phyloP scores from a whole-genome alignment of 2,888 invertebrate species.

The Morpho deidamia region DNA sequence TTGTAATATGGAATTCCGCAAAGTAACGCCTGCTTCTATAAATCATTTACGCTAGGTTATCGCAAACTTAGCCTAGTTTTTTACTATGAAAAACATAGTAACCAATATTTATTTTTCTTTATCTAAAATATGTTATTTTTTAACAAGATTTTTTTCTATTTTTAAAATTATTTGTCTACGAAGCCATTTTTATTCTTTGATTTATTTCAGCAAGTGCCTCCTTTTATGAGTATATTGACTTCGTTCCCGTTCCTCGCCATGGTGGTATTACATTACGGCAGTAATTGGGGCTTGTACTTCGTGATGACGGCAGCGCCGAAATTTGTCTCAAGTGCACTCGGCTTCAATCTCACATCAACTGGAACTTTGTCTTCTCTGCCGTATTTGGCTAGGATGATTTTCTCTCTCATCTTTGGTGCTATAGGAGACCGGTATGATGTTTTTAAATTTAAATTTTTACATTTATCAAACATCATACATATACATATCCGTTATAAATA shows the following conservation, averaged over 20 bases:
- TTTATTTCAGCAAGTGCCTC: constrained; percentile 78
- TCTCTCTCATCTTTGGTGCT: constrained; percentile 85
- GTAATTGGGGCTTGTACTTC: constrained; percentile 86
- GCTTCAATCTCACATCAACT: constrained; percentile 84
- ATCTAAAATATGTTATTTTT: too few species aligned
- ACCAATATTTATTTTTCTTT: too few species aligned
- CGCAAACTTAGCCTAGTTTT: too few species aligned
- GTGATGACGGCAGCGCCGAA: constrained; percentile 87
- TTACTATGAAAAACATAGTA: too few species aligned
- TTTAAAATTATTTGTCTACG: too few species aligned
- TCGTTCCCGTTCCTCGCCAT: constrained; percentile 85
- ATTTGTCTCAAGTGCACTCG: constrained; percentile 84
- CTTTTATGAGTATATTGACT: constrained; percentile 79
- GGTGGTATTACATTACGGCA: constrained; percentile 84
- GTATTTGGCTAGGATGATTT: constrained; percentile 83
- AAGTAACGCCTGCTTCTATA: too few species aligned
- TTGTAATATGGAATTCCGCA: too few species aligned
- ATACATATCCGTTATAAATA: too few species aligned
- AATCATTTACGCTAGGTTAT: too few species aligned
- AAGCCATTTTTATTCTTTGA: too few species aligned
- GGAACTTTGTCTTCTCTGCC: constrained; percentile 84
- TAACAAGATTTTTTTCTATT: too few species aligned
- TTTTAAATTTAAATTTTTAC: background rate
- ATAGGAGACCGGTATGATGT: constrained; percentile 78
- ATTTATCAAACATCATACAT: too few species aligned